Evolutionary conservation across 92 coral and sea anemone species (phyloP).

Genomic region (Virgularia gustaviana): DNA sequence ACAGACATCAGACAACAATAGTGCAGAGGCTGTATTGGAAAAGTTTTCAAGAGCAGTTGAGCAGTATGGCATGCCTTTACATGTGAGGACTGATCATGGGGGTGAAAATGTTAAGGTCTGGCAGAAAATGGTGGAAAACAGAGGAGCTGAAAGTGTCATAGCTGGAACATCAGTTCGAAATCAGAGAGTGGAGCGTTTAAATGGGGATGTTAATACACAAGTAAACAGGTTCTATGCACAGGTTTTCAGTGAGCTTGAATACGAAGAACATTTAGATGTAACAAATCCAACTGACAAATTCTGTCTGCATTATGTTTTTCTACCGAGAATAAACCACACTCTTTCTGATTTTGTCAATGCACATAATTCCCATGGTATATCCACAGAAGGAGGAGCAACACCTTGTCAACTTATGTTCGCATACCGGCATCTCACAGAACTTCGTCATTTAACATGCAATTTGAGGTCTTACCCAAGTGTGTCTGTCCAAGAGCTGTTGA

Average conservation of each 20-base stretch:
- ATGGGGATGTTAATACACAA: not conserved
- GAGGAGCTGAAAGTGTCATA: not conserved
- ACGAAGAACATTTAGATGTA: not conserved
- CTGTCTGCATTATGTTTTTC: conserved; percentile 19
- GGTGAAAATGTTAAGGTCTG: conserved; percentile 17
- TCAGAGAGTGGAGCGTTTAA: not conserved
- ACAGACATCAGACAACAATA: not conserved
- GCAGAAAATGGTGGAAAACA: not conserved
- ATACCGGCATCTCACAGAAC: not conserved
- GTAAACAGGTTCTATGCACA: not conserved
- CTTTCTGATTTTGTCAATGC: conserved; percentile 13
- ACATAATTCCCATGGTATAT: not conserved
- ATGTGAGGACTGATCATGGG: conserved; percentile 3
- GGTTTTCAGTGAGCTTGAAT: conserved; percentile 7
- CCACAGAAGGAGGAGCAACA: not conserved
- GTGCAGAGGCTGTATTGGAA: conserved; percentile 6
- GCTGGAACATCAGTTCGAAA: conserved; percentile 11
- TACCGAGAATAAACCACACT: conserved; percentile 21
- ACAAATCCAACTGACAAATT: conserved; percentile 14
- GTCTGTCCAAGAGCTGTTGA: not conserved
- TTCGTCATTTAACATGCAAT: not conserved
- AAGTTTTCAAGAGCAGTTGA: conserved; percentile 4
- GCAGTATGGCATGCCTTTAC: conserved; percentile 12
- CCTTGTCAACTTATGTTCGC: conserved; percentile 3
- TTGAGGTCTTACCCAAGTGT: not conserved